Evolutionary conservation across 2,888 invertebrate genomes (phyloP), one percentile per base, ranked within the genome.

Genomic region (Apotomis turbidana): DNA sequence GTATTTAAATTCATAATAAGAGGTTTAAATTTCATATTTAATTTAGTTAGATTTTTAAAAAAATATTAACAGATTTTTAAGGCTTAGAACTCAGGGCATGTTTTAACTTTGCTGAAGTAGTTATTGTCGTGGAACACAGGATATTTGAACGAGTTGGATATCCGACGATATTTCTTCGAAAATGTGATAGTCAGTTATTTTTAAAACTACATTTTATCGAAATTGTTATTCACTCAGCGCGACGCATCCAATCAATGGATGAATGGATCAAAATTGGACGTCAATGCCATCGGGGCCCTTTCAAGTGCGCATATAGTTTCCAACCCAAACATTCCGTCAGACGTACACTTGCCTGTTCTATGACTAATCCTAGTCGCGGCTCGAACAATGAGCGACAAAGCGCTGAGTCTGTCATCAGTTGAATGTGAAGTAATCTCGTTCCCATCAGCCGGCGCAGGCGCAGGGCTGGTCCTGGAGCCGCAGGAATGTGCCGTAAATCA

Each of bases 401-500:
- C 83, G 81, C 82, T 83, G 81, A 63, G 87, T 88, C 86, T 84
- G 85, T 89, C 87, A 85, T 83, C 85, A 79, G 80, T 78, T 79
- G 79, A 83, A 83, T 83, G 82, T 85, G 87, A 85, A 86, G 85
- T 87, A 88, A 90, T 90, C 84, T 86, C 76, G 84, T 89, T 90
- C 89, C 87, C 88, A 88, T 81, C 80, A 82, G 73, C 74, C 79
- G 78, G 81, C 80, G 82, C 83, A 80, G 79, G 80, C 84, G 81
- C 83, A 82, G 78, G 74, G 78, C 80, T 77, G 83, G 75, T 81
- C 78, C 78, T 81, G 82, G 82, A 80, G 80, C 83, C 82, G 77
- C 82, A 87, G 90, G 91, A 90, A 91, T 91, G 90, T 84, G 83
- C 81, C 86, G 85, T 92, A 91, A 90, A 91, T 91, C 91, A 89